Conservation (phyloP, 2,797 vertebrate species). For the Chloroceryle amazona region DNA sequence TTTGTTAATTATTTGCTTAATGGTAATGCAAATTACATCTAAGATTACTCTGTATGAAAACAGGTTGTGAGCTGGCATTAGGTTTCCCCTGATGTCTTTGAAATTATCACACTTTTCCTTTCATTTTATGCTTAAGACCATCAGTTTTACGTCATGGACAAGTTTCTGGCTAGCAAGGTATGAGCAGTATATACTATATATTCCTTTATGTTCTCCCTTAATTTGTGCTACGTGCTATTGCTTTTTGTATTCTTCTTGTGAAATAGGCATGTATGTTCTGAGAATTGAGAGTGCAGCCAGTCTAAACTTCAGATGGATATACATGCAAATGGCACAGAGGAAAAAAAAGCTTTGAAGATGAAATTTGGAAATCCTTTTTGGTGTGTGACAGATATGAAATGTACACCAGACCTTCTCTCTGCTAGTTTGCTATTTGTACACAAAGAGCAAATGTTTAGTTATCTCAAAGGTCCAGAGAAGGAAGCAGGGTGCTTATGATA, state of each 20-base stretch:
- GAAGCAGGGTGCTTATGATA: neutral
- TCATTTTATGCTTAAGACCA: neutral
- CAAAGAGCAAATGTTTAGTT: neutral
- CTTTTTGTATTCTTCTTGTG: neutral
- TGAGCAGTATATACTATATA: fast-evolving
- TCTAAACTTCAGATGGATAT: neutral
- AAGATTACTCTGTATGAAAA: neutral
- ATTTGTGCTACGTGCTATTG: neutral
- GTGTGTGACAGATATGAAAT: neutral
- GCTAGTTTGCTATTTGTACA: neutral
- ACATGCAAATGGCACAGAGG: neutral
- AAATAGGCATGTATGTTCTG: neutral
- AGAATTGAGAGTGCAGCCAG: neutral
- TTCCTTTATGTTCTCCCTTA: neutral
- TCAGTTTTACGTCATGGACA: neutral
- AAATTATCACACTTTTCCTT: neutral
- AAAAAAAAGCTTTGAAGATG: neutral
- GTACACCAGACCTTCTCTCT: neutral
- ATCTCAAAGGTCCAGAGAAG: neutral
- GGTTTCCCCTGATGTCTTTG: neutral
- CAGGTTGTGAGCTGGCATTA: neutral
- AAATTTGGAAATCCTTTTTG: neutral
- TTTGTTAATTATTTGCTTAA: slow-evolving; percentile 1
- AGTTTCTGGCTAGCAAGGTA: neutral
- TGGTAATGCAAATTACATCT: neutral